phyloP scores from a whole-genome alignment of 1,140 invertebrate genomes.

The Tetranychus urticae region DNA sequence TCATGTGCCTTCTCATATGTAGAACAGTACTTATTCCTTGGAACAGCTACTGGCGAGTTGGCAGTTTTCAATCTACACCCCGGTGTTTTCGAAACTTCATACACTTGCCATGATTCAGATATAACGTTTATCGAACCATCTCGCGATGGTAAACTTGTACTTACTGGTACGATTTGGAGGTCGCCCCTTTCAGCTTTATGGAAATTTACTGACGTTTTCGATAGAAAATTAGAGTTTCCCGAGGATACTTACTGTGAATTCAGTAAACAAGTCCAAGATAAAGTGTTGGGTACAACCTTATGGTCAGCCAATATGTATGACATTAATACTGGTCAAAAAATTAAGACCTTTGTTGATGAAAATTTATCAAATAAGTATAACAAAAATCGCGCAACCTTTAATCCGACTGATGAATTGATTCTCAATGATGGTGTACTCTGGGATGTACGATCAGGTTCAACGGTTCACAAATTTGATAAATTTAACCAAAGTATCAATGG shows the following conservation, averaged over 20 bases:
- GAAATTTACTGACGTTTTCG: slow-evolving; percentile 21
- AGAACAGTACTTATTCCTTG: slow-evolving; percentile 53
- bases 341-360: slow-evolving; percentile 44
- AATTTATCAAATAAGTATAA: slow-evolving; percentile 70
- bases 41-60: slow-evolving; percentile 63
- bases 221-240: slow-evolving; percentile 27
- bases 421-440: slow-evolving; percentile 87
- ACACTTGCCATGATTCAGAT: slow-evolving; percentile 55
- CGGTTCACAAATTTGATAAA: slow-evolving; percentile 91
- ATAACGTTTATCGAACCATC: slow-evolving; percentile 48
- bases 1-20: slow-evolving; percentile 42
- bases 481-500: slow-evolving; percentile 81
- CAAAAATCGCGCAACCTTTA: slow-evolving; percentile 79
- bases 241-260: slow-evolving; percentile 78
- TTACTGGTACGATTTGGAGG: slow-evolving; percentile 55
- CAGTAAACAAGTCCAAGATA: slow-evolving; percentile 57
- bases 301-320: slow-evolving; percentile 42
- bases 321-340: slow-evolving; percentile 44
- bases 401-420: slow-evolving; percentile 73
- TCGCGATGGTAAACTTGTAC: slow-evolving; percentile 40
- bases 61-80: slow-evolving; percentile 58
- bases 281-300: slow-evolving; percentile 34
- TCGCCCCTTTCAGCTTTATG: slow-evolving; percentile 57
- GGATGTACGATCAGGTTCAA: slow-evolving; percentile 48
- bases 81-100: slow-evolving; percentile 47